Evolutionary conservation across 2,888 invertebrate species (phyloP).

Genomic region (Muschampia plurimacula): DNA sequence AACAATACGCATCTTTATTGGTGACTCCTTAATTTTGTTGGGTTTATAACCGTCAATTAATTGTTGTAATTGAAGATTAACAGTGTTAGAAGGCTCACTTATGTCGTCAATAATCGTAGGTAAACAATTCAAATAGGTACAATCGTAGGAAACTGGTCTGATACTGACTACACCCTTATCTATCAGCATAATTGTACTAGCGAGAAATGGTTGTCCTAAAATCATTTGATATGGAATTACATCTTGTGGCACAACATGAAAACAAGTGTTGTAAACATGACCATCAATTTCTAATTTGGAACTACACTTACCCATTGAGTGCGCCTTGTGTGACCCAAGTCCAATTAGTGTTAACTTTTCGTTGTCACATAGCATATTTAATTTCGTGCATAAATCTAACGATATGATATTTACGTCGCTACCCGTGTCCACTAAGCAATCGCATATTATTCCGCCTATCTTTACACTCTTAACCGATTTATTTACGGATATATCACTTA

Average conservation of each 20-base stretch:
- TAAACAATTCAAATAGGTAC: slow-evolving; percentile 1
- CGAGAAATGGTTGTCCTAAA: background rate
- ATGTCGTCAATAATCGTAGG: background rate
- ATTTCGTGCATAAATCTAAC: background rate
- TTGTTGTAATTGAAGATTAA: background rate
- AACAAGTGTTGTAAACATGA: background rate
- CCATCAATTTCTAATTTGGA: background rate
- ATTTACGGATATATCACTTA: background rate
- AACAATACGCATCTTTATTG: background rate
- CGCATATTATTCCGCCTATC: too few relatives aligned
- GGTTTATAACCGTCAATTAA: background rate
- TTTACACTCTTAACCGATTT: background rate
- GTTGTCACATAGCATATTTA: background rate
- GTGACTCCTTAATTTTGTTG: background rate
- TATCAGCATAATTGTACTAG: background rate
- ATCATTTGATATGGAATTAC: background rate
- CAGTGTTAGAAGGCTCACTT: background rate
- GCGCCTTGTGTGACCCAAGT: background rate
- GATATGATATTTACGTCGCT: background rate
- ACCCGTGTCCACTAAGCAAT: background rate
- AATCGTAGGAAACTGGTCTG: slow-evolving; percentile 1
- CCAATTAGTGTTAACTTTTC: background rate
- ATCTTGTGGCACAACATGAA: background rate
- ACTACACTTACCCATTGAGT: background rate
- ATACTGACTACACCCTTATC: background rate